Percentiles rank a stretch among this genome's conserved stretches.
These are phyloP conservation scores for Morpho deidamia DNA, from an alignment of 2,888 invertebrate species.

Conservation along the genomic window DNA sequence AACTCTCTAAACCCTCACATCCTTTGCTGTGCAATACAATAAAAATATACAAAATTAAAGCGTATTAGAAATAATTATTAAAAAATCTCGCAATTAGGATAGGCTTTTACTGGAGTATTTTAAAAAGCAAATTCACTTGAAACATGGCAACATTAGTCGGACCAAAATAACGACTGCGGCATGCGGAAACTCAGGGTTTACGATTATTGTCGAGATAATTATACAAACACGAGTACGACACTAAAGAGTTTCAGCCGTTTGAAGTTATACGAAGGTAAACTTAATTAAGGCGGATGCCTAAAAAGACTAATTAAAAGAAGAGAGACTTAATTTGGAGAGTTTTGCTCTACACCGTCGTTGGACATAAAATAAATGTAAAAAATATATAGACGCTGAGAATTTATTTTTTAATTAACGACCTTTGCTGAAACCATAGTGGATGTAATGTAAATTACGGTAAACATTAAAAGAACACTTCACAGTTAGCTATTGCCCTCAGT, in stretches of 20 bases:
- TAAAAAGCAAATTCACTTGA: too few relatives aligned
- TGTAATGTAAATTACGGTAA: too few relatives aligned
- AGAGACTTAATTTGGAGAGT: not conserved
- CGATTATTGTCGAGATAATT: slow-evolving; percentile 41
- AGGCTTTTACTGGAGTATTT: too few relatives aligned
- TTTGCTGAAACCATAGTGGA: too few relatives aligned
- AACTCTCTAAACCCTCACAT: too few relatives aligned
- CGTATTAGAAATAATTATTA: not conserved
- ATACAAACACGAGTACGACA: slow-evolving; percentile 38
- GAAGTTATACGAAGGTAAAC: slow-evolving; percentile 19
- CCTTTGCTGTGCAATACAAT: too few relatives aligned
- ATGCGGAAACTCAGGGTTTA: slow-evolving; percentile 43
- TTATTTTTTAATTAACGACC: too few relatives aligned
- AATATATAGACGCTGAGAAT: not conserved
- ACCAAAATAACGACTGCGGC: slow-evolving; percentile 25
- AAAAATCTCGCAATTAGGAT: not conserved
- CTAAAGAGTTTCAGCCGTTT: slow-evolving; percentile 21
- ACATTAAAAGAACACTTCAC: too few relatives aligned
- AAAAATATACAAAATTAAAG: not conserved
- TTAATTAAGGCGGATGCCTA: slow-evolving; percentile 14
- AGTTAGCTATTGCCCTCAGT: too few relatives aligned
- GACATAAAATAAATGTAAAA: not conserved
- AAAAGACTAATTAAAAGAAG: slow-evolving; percentile 10
- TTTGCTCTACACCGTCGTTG: not conserved
- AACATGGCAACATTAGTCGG: slow-evolving; percentile 3